These are phyloP conservation scores for Aphelenchoides fujianensis DNA, from an alignment of 1,140 invertebrate genomes.

Conservation along the genomic window DNA sequence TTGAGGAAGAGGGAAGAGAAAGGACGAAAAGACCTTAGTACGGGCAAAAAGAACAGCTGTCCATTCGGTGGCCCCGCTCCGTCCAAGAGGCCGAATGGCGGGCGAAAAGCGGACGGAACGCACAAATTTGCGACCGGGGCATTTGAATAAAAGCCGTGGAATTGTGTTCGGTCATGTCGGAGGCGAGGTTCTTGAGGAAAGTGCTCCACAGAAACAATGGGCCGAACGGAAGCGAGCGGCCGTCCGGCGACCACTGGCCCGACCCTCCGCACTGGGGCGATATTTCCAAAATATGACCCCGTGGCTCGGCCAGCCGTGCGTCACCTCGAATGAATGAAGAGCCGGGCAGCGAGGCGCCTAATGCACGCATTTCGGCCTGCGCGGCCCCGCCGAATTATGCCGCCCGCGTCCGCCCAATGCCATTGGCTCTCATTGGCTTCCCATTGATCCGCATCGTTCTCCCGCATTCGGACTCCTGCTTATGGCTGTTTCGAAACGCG, in stretches of 20 bases:
- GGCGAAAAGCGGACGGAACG: neutral
- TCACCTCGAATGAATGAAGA: neutral
- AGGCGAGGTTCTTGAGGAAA: too few species aligned
- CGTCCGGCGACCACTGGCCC: neutral
- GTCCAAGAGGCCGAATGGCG: neutral
- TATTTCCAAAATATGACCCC: neutral
- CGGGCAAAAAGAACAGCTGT: too few species aligned
- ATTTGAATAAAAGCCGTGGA: slow-evolving; percentile 3
- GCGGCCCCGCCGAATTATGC: neutral
- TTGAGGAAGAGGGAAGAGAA: too few species aligned
- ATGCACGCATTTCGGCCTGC: too few species aligned
- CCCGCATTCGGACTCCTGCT: too few species aligned
- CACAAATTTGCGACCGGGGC: neutral
- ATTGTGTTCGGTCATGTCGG: neutral
- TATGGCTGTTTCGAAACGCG: neutral
- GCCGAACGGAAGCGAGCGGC: neutral
- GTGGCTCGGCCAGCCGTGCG: neutral
- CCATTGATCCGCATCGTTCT: neutral
- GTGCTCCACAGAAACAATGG: neutral
- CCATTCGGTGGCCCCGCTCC: too few species aligned
- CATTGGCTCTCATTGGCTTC: neutral
- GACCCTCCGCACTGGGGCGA: too few species aligned
- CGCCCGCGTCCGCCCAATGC: neutral
- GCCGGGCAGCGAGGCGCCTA: neutral
- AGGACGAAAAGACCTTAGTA: too few species aligned